phyloP scores from a whole-genome alignment of 2,797 vertebrate genomes.

The Loriculus beryllinus region DNA sequence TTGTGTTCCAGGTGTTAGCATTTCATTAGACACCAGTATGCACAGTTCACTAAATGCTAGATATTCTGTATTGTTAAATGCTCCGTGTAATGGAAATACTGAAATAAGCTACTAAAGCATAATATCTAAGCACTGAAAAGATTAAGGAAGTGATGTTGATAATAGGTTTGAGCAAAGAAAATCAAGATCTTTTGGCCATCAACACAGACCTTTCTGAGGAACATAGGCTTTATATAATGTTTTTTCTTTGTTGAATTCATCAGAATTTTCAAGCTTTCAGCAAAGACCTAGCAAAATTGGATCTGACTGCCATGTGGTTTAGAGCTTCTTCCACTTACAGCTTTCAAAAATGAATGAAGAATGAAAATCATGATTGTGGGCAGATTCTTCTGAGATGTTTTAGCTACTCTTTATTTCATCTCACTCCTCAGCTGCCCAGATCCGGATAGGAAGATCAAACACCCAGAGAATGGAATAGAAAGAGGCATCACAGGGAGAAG shows the following conservation, averaged over 20 bases:
- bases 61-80: conserved; percentile 13
- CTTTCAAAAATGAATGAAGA: conserved; percentile 49
- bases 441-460: conserved; percentile 36
- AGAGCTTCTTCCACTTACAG: not conserved
- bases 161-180: not conserved
- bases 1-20: not conserved
- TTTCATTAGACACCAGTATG: not conserved
- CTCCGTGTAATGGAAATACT: not conserved
- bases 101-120: not conserved
- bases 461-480: conserved; percentile 26
- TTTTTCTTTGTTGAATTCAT: conserved; percentile 30
- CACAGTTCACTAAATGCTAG: not conserved
- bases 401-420: conserved; percentile 9
- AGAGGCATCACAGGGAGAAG: conserved; percentile 31
- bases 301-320: conserved; percentile 33
- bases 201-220: not conserved
- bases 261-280: conserved; percentile 23
- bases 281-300: not conserved
- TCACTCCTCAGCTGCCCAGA: not conserved
- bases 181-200: not conserved
- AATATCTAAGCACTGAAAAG: not conserved
- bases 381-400: conserved; percentile 33
- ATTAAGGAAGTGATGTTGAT: not conserved
- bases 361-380: conserved; percentile 36
- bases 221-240: not conserved